Conservation (phyloP, 2,113 vertebrate species). For the Mastomys natalensis region DNA sequence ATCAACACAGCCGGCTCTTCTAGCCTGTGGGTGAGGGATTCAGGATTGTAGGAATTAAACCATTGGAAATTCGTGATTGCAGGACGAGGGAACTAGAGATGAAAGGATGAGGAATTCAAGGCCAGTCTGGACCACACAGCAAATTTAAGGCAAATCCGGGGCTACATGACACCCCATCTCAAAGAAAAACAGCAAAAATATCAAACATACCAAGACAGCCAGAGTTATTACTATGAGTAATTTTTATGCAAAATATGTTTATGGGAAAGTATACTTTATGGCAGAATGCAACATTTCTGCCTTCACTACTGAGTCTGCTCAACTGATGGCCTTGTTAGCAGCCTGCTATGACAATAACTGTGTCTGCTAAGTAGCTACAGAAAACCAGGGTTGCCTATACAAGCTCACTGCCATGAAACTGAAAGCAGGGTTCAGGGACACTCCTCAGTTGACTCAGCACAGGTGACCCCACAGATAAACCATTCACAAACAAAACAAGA, state of each 20-base stretch:
- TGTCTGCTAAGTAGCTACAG: not conserved
- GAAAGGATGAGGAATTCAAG: not conserved
- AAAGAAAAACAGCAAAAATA: not conserved
- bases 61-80: not conserved
- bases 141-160: not conserved
- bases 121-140: not conserved
- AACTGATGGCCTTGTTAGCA: not conserved
- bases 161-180: not conserved
- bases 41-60: conserved; percentile 34
- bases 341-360: not conserved
- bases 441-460: not conserved
- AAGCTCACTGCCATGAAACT: not conserved
- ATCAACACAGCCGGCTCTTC: conserved; percentile 51
- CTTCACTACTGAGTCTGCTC: not conserved
- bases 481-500: not conserved
- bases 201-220: not conserved
- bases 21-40: not conserved
- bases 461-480: not conserved
- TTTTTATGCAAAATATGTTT: conserved; percentile 23
- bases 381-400: not conserved
- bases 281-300: conserved; percentile 31
- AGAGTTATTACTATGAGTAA: conserved; percentile 42
- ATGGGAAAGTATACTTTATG: conserved; percentile 29
- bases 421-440: not conserved
- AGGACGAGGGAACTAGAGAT: not conserved